Conservation (phyloP, 2,113 vertebrate species). For the Gambusia holbrooki region DNA sequence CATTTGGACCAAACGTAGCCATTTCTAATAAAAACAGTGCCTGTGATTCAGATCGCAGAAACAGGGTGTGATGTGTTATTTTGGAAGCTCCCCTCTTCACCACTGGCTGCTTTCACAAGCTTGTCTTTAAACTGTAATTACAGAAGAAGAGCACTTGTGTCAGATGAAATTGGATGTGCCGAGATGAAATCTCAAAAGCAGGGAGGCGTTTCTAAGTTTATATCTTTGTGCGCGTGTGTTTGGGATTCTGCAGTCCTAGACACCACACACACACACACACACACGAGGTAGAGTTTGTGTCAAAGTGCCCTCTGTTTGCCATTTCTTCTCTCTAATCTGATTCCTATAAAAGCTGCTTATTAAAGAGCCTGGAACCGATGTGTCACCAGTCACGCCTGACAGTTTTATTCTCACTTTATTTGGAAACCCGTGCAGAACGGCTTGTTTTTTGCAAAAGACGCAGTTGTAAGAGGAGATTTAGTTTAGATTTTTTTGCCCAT, state of each 20-base stretch:
- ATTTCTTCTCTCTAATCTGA: conserved; percentile 51
- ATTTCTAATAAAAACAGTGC: neutral
- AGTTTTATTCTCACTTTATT: neutral
- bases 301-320: conserved; percentile 10
- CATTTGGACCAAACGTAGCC: neutral
- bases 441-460: conserved; percentile 26
- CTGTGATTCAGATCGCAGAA: neutral
- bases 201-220: conserved; percentile 19
- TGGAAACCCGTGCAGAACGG: neutral
- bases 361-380: conserved; percentile 31
- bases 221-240: neutral
- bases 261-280: neutral
- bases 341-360: conserved; percentile 52
- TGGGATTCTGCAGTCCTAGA: neutral
- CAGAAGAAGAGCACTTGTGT: conserved; percentile 46
- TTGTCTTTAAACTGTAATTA: conserved; percentile 58
- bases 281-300: conserved; percentile 21
- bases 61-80: conserved; percentile 24
- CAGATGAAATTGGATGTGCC: conserved; percentile 46
- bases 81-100: conserved; percentile 24
- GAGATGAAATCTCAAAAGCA: conserved; percentile 37
- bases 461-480: conserved; percentile 22
- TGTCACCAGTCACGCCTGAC: neutral
- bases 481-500: conserved; percentile 8
- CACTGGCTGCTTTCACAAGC: conserved; percentile 46